Conservation (phyloP, 2,797 vertebrate species). For the Paedocypris micromegethes region DNA sequence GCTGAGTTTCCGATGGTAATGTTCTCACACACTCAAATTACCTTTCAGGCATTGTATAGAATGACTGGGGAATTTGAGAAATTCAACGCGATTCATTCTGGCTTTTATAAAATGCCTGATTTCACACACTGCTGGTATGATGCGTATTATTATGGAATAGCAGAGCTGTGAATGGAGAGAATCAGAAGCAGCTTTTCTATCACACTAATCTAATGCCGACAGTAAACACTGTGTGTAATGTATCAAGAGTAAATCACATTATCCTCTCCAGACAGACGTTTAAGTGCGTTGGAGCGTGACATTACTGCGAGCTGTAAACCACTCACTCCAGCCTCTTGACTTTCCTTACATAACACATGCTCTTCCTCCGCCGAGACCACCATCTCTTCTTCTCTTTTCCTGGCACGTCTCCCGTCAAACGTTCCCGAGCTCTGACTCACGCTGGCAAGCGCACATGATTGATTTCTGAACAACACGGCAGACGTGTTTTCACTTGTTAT, state of each 20-base stretch:
- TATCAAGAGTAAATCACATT: background rate
- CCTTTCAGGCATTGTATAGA: too few relatives aligned
- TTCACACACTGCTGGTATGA: too few relatives aligned
- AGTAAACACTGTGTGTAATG: background rate
- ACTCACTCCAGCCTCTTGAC: slow-evolving; percentile 48
- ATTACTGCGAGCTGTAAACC: slow-evolving; percentile 1
- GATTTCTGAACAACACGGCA: slow-evolving; percentile 11
- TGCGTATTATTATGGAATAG: too few relatives aligned
- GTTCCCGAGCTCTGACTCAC: slow-evolving; percentile 56
- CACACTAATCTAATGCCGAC: too few relatives aligned
- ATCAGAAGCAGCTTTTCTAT: too few relatives aligned
- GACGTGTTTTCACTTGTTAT: slow-evolving; percentile 30
- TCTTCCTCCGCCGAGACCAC: slow-evolving; percentile 45
- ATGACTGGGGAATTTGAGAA: too few relatives aligned
- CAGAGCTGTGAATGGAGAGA: too few relatives aligned
- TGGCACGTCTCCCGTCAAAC: slow-evolving; percentile 29
- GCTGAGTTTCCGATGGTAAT: too few relatives aligned
- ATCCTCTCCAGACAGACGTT: background rate
- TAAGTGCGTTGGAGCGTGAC: background rate
- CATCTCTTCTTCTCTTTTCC: slow-evolving; percentile 33
- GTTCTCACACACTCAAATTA: too few relatives aligned
- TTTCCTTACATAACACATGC: slow-evolving; percentile 61
- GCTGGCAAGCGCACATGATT: slow-evolving; percentile 22
- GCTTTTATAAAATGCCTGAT: too few relatives aligned
- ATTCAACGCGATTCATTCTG: too few relatives aligned